Evolutionary conservation across 2,113 vertebrate species (phyloP).

Genomic region (Picathartes gymnocephalus): DNA sequence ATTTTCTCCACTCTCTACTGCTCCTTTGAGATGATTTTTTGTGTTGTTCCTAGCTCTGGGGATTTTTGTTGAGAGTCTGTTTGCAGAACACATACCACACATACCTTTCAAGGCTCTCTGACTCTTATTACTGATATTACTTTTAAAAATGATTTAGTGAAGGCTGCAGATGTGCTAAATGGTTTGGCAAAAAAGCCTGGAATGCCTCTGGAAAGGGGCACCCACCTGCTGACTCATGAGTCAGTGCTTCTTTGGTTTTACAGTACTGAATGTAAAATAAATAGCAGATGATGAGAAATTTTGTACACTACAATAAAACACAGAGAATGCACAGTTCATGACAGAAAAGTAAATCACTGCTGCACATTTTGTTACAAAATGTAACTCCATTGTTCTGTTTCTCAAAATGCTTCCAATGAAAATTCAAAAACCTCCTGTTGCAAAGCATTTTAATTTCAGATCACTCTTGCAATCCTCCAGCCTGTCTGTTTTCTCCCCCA

Average conservation of each 20-base stretch:
- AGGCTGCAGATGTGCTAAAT: conserved; percentile 52
- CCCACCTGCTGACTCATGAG: conserved; percentile 32
- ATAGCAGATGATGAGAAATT: conserved; percentile 34
- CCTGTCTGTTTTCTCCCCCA: neutral
- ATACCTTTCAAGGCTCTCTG: conserved; percentile 50
- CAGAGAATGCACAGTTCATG: neutral
- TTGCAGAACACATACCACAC: conserved; percentile 36
- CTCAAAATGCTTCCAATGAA: neutral
- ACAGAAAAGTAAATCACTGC: conserved; percentile 17
- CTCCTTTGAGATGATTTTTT: conserved; percentile 56
- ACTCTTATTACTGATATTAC: conserved; percentile 31
- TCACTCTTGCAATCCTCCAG: neutral
- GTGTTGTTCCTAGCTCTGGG: conserved; percentile 37
- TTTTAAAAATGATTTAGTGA: conserved; percentile 54
- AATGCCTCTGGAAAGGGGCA: conserved; percentile 29
- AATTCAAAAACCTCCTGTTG: neutral
- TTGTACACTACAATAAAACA: conserved; percentile 8
- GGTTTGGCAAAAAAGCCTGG: conserved; percentile 25
- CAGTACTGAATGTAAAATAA: conserved; percentile 40
- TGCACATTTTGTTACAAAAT: conserved; percentile 7
- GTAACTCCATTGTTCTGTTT: neutral
- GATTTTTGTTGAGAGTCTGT: conserved; percentile 36
- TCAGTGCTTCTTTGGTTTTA: conserved; percentile 31
- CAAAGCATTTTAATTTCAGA: conserved; percentile 36
- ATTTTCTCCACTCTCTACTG: conserved; percentile 31